Percentiles rank a stretch among this genome's conserved stretches.
Conservation (phyloP, 37 sponge, comb jelly and placozoan species). For the Tethya wilhelma region DNA sequence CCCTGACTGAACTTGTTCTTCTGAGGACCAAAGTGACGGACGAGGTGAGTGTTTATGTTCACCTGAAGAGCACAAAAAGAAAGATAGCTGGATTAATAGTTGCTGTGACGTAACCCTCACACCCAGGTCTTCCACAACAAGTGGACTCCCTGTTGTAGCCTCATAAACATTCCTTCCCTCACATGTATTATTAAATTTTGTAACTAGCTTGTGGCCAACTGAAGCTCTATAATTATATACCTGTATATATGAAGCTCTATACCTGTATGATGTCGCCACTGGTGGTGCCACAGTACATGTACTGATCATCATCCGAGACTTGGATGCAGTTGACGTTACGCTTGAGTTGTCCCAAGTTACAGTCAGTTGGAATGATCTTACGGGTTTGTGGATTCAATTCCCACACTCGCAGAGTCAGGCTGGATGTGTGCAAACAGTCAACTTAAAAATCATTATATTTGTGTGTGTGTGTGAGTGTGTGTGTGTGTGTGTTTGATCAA, state of each 20-base stretch:
- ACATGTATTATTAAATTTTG: no score
- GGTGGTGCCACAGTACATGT: slow-evolving; percentile 94
- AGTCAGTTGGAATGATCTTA: slow-evolving; percentile 94
- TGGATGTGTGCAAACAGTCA: no score
- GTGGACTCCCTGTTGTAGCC: background rate
- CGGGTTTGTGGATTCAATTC: slow-evolving; percentile 79
- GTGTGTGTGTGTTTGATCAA: background rate
- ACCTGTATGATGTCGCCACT: slow-evolving; percentile 92
- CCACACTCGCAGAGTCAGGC: slow-evolving; percentile 95
- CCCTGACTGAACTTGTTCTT: slow-evolving; percentile 92
- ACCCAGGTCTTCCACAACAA: background rate
- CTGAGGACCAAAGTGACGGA: slow-evolving; percentile 88
- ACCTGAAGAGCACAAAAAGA: slow-evolving; percentile 34
- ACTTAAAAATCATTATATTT: background rate
- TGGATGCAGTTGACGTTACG: slow-evolving; percentile 88
- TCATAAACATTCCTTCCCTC: no score
- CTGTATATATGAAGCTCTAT: background rate
- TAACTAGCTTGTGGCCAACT: background rate
- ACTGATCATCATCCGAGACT: slow-evolving; percentile 78
- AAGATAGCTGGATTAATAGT: background rate
- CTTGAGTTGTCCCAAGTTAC: slow-evolving; percentile 93
- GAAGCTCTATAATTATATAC: background rate
- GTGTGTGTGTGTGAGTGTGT: background rate
- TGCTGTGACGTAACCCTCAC: background rate
- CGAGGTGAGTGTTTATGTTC: slow-evolving; percentile 80